Evolutionary conservation across 2,797 vertebrate species (phyloP).

Genomic region (Parambassis ranga): DNA sequence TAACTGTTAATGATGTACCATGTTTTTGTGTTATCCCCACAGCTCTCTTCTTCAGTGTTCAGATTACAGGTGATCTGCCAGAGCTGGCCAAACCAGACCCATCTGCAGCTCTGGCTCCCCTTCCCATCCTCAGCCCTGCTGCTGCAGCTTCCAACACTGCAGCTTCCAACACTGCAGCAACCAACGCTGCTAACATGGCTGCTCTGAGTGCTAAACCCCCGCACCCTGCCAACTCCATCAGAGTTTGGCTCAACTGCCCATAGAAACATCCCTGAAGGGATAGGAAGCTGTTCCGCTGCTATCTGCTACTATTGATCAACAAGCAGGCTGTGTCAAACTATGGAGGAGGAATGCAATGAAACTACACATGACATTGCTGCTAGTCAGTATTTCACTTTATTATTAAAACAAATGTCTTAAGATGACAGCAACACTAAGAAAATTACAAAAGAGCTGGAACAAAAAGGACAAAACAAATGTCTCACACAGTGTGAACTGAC

Average conservation of each 20-base stretch:
- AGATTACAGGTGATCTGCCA: slow-evolving; percentile 58
- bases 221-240: slow-evolving; percentile 56
- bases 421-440: slow-evolving; percentile 10
- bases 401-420: slow-evolving; percentile 41
- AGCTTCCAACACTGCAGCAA: too few species aligned
- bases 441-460: slow-evolving; percentile 7
- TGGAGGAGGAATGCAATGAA: too few species aligned
- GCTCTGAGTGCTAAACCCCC: background rate
- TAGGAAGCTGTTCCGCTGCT: background rate
- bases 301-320: background rate
- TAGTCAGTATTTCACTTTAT: slow-evolving; percentile 50
- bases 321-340: too few species aligned
- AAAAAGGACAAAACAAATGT: slow-evolving; percentile 24
- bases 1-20: too few species aligned
- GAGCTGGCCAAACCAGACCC: slow-evolving; percentile 45
- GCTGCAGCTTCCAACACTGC: background rate
- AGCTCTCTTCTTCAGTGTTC: slow-evolving; percentile 71
- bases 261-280: background rate
- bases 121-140: slow-evolving; percentile 4
- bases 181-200: background rate
- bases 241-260: slow-evolving; percentile 68
- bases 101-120: background rate
- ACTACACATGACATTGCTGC: background rate
- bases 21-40: background rate
- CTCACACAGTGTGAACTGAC: background rate